Percentiles rank a stretch among this genome's conserved stretches.
Evolutionary conservation across 1,140 invertebrate genomes (phyloP).

Genomic region (Euglossa dilemma): DNA sequence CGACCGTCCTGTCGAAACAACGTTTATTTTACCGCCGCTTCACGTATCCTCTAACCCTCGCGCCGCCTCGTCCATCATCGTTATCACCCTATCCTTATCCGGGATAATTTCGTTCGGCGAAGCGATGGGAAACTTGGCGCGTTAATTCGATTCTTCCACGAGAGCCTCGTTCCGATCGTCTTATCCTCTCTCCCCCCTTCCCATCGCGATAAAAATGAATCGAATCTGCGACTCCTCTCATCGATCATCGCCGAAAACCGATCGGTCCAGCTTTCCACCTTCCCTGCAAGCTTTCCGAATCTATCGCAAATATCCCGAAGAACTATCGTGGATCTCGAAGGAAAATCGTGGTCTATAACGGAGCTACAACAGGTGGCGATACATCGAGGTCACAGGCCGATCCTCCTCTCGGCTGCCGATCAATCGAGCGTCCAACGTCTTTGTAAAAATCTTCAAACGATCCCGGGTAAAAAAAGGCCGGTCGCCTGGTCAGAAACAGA

Average conservation of each 20-base stretch:
- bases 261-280: not conserved
- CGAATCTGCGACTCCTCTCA: not conserved
- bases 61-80: not conserved
- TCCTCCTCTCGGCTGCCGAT: not conserved
- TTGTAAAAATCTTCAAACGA: slow-evolving; percentile 38
- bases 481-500: too few species aligned
- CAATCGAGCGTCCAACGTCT: slow-evolving; percentile 39
- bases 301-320: too few species aligned
- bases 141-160: not conserved
- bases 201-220: not conserved
- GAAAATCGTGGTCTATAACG: too few species aligned
- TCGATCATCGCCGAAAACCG: not conserved
- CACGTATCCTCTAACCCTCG: too few species aligned
- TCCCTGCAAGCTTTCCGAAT: too few species aligned
- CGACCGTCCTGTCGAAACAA: not conserved
- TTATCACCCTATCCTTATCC: not conserved
- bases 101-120: not conserved
- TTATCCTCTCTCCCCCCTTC: not conserved
- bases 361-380: slow-evolving; percentile 44
- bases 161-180: not conserved
- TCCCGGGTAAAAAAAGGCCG: not conserved
- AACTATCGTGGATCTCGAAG: too few species aligned
- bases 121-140: not conserved
- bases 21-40: not conserved
- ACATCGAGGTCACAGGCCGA: slow-evolving; percentile 21